Percentiles rank a stretch among this genome's conserved stretches.
phyloP scores from a whole-genome alignment of 2,797 vertebrate species.

The Antennarius maculatus region DNA sequence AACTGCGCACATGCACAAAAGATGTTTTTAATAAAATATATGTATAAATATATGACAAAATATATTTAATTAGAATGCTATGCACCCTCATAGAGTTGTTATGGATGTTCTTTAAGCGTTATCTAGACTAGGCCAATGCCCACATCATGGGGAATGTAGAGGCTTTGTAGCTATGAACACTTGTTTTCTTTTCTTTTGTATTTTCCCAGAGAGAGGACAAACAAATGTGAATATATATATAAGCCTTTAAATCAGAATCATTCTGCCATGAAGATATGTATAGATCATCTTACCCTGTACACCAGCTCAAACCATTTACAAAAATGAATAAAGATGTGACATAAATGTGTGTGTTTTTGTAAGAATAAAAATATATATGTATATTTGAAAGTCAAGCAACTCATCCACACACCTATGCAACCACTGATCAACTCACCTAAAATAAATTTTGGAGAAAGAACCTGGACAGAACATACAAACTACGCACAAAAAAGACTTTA shows the following conservation, averaged over 20 bases:
- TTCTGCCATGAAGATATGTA: constrained; percentile 89
- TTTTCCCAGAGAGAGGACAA: constrained; percentile 84
- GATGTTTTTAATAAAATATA: constrained; percentile 85
- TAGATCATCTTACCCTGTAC: constrained; percentile 92
- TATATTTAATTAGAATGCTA: constrained; percentile 90
- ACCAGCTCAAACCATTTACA: constrained; percentile 94
- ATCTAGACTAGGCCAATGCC: constrained; percentile 87
- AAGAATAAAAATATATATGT: no score
- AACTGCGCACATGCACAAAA: constrained; percentile 88
- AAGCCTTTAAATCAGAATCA: constrained; percentile 85
- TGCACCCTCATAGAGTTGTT: constrained; percentile 90
- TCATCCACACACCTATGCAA: no score
- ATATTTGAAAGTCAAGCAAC: no score
- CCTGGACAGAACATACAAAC: no score
- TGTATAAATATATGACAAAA: constrained; percentile 87
- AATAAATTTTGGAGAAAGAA: no score
- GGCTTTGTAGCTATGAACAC: constrained; percentile 94
- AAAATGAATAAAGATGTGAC: constrained; percentile 92
- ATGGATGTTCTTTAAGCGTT: constrained; percentile 88
- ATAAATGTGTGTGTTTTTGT: constrained; percentile 47
- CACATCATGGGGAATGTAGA: constrained; percentile 91
- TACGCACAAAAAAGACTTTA: no score
- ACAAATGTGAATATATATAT: constrained; percentile 81
- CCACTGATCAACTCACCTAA: no score
- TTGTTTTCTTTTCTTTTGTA: constrained; percentile 91